Percentiles rank a stretch among this genome's conserved stretches.
Conservation (phyloP, 1,140 invertebrate genomes). For the Neocloeon triangulifer region DNA sequence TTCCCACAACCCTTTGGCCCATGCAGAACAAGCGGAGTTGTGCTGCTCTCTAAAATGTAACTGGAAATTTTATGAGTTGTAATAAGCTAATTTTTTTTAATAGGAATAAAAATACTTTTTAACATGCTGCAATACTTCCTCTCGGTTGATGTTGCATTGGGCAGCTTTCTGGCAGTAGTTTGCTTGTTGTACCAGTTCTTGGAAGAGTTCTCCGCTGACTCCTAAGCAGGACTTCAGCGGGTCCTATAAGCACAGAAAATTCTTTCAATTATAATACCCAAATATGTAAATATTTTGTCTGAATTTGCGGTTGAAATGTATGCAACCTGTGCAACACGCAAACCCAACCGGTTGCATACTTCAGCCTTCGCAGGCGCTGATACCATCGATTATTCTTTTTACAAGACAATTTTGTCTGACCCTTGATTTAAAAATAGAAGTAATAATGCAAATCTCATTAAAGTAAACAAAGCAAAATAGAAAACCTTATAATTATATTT, state of each 20-base stretch:
- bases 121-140: conserved; percentile 33
- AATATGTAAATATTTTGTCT: not conserved
- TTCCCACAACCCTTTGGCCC: conserved; percentile 61
- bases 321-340: too few species aligned
- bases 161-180: conserved; percentile 35
- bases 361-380: too few species aligned
- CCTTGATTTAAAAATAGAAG: too few species aligned
- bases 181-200: conserved; percentile 42
- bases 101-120: conserved; percentile 39
- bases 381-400: too few species aligned
- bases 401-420: too few species aligned
- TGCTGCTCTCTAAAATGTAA: conserved; percentile 37
- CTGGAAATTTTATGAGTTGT: conserved; percentile 15
- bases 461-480: too few species aligned
- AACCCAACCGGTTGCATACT: too few species aligned
- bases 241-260: conserved; percentile 8
- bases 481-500: too few species aligned
- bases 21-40: conserved; percentile 40
- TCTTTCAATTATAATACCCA: too few species aligned
- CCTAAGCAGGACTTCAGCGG: conserved; percentile 22
- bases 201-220: conserved; percentile 26
- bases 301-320: too few species aligned
- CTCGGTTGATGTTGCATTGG: conserved; percentile 33
- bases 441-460: too few species aligned
- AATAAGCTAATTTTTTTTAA: too few species aligned